Percentiles rank a stretch among this genome's conserved stretches.
These are phyloP conservation scores for Spheniscus mendiculus DNA, from an alignment of 2,113 vertebrate species.

Conservation along the genomic window DNA sequence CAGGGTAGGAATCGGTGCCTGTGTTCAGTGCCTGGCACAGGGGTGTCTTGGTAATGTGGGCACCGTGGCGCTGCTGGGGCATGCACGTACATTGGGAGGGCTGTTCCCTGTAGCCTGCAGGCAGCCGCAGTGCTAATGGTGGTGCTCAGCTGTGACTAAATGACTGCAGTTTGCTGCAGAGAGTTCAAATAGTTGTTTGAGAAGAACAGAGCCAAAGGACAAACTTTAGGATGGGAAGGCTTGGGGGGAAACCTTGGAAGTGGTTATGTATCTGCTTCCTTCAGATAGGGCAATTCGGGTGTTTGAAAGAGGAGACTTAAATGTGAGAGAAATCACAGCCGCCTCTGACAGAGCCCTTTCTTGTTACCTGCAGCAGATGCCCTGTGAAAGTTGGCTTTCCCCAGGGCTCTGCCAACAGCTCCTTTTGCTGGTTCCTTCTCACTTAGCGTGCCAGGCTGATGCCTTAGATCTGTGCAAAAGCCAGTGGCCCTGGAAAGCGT, in stretches of 20 bases:
- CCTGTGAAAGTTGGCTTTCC: background rate
- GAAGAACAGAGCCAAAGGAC: background rate
- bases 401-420: background rate
- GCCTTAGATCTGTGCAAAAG: background rate
- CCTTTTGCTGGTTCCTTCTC: background rate
- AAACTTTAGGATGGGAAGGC: background rate
- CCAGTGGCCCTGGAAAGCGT: background rate
- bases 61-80: background rate
- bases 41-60: background rate
- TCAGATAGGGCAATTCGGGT: background rate
- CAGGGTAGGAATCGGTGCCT: background rate
- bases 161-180: conserved; percentile 5
- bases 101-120: background rate
- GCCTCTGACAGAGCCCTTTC: background rate
- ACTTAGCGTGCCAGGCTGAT: background rate
- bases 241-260: background rate
- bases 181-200: background rate
- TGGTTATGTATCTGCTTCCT: background rate
- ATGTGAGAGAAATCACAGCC: background rate
- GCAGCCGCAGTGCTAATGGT: background rate
- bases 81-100: background rate
- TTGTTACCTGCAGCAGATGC: background rate
- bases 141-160: conserved; percentile 34
- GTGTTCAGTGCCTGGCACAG: background rate
- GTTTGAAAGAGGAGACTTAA: background rate